Percentiles rank a stretch among this genome's conserved stretches.
These are phyloP conservation scores for Bacillus rossius DNA, from an alignment of 1,140 invertebrate species.

Conservation along the genomic window DNA sequence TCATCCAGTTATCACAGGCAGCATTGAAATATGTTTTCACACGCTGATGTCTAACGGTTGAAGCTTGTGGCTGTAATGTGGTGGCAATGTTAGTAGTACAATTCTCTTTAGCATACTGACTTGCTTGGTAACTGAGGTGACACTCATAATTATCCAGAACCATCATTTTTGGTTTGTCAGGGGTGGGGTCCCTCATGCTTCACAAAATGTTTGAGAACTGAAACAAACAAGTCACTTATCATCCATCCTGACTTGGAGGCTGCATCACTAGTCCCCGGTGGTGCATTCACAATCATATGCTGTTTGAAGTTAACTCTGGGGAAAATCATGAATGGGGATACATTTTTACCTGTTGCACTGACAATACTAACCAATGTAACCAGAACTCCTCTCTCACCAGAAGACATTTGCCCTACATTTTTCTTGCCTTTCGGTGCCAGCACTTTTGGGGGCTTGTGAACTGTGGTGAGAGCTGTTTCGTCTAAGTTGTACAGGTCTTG, in stretches of 20 bases:
- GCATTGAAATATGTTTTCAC: conserved; percentile 43
- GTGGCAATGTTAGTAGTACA: conserved; percentile 37
- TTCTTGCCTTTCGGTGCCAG: conserved; percentile 33
- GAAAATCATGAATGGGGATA: conserved; percentile 37
- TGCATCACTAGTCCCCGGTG: conserved; percentile 14
- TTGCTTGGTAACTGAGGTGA: conserved; percentile 22
- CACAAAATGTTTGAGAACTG: conserved; percentile 17
- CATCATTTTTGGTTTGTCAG: background rate
- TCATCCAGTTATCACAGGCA: conserved; percentile 31
- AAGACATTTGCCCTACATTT: conserved; percentile 33
- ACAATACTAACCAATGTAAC: conserved; percentile 38
- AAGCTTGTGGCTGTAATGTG: conserved; percentile 39
- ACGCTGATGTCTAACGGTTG: conserved; percentile 44
- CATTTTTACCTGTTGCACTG: conserved; percentile 36
- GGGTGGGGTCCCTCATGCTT: background rate
- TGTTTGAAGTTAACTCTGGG: conserved; percentile 37
- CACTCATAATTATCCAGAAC: conserved; percentile 8
- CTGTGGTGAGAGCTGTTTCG: conserved; percentile 38
- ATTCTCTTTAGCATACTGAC: conserved; percentile 31
- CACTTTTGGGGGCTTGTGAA: conserved; percentile 33
- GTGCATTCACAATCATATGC: conserved; percentile 20
- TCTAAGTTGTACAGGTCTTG: conserved; percentile 34
- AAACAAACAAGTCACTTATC: conserved; percentile 27
- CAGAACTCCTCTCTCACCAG: conserved; percentile 34
- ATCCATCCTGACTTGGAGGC: conserved; percentile 34